These are phyloP conservation scores for Gnathonemus longibarbis DNA, from an alignment of 2,113 vertebrate genomes.

Conservation along the genomic window DNA sequence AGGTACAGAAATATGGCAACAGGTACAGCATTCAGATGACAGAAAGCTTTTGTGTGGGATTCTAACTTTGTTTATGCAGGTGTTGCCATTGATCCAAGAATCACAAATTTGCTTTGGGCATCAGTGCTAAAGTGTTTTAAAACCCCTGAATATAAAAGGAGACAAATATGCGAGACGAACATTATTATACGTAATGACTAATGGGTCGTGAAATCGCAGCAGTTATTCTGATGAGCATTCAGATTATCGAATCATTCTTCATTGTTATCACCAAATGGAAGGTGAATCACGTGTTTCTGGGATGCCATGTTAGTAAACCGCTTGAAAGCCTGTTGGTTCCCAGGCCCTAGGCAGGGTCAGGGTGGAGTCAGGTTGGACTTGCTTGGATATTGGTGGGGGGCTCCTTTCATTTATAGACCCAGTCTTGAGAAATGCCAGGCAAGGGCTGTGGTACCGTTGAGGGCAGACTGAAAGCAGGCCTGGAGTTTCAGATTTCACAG, in stretches of 20 bases:
- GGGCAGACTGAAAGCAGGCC: background rate
- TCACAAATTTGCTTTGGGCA: background rate
- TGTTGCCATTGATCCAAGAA: background rate
- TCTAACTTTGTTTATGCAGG: background rate
- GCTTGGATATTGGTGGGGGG: background rate
- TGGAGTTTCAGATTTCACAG: slow-evolving; percentile 3
- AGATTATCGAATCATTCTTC: background rate
- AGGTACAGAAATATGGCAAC: background rate
- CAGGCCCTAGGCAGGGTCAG: background rate
- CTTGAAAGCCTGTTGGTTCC: background rate
- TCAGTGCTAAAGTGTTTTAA: background rate
- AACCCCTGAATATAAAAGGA: background rate
- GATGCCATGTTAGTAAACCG: background rate
- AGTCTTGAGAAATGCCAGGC: slow-evolving; percentile 15
- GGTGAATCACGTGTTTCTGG: background rate
- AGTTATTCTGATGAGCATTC: background rate
- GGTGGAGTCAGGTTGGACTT: background rate
- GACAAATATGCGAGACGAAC: background rate
- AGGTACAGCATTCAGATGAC: background rate
- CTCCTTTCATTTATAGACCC: background rate
- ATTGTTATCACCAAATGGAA: background rate
- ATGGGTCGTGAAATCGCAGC: background rate
- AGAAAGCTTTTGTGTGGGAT: background rate
- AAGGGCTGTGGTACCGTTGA: background rate
- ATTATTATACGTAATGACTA: background rate